phyloP scores from a whole-genome alignment of 2,888 invertebrate species.

The Dryocosmus kuriphilus region DNA sequence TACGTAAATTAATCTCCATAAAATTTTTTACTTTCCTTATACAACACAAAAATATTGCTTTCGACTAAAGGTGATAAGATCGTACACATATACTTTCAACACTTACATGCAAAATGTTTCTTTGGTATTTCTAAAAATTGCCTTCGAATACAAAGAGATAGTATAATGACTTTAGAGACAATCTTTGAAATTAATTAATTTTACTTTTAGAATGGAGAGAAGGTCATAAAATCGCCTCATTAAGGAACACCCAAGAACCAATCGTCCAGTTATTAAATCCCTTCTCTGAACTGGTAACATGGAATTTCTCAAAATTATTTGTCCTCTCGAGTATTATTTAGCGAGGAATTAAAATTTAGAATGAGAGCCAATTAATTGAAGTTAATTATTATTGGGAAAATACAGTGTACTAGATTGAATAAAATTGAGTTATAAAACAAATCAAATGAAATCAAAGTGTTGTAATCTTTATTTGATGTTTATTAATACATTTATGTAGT shows the following conservation, averaged over 20 bases:
- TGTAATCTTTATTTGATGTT: not conserved
- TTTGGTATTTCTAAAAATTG: not conserved
- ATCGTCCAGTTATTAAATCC: slow-evolving; percentile 65
- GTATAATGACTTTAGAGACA: slow-evolving; percentile 14
- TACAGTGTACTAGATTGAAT: too few relatives aligned
- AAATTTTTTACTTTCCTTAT: not conserved
- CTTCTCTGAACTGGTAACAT: slow-evolving; percentile 42
- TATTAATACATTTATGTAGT: not conserved
- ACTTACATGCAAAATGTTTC: not conserved
- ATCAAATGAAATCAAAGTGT: not conserved
- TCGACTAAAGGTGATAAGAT: not conserved
- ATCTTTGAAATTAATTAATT: slow-evolving; percentile 65
- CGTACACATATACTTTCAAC: not conserved
- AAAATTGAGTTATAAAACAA: slow-evolving; percentile 1
- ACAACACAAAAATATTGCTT: not conserved
- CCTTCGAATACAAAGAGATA: slow-evolving; percentile 30
- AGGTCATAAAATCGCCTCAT: slow-evolving; percentile 67
- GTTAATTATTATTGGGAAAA: not conserved
- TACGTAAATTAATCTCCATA: not conserved
- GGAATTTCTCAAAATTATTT: slow-evolving; percentile 50
- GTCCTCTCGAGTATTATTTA: not conserved
- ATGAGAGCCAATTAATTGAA: not conserved
- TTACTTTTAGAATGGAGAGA: slow-evolving; percentile 59
- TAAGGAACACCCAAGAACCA: slow-evolving; percentile 65
- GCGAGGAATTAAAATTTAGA: not conserved